Base-by-base conservation (phyloP, 1,140 invertebrate genomes). In the Drosophila tsacasi region DNA sequence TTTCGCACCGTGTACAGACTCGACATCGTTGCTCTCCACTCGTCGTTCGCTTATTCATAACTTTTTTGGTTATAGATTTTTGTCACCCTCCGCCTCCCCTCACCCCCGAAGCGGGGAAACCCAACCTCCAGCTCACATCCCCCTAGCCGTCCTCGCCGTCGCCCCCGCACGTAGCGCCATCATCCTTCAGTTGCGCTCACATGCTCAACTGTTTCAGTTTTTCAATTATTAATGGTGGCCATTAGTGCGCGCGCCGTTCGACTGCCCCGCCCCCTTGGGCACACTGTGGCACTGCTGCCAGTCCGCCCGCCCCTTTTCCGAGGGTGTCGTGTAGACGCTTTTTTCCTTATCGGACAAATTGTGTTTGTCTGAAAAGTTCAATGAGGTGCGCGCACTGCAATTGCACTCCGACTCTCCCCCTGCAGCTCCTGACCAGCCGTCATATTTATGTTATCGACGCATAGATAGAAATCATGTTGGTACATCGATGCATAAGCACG, bases 201-300 rank as follows among this genome's bases (percentile, higher is more conserved):
- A 87, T 87, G 85, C 84, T 87, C 81, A 84, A 90, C 81, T 85
- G 85, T 90, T 90, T 90, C 85, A 90, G 85, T 90, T 90, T 90
- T 90, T 90, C 85, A 91, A 90, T 90, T 91, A 90, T 90, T 90
- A 90, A 90, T 90, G 85, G 86, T 91, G 85, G 85, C 85, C 85
- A 90, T 90, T 90, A 90, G 85, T 90, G 85, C 68, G 81, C 84
- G 84, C 81, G 78, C 69, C 77, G 80, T 76, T 73, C 73, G 47
- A 54, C 50, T 60, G 30, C 52, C 69, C 49, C 73, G 25, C 46
- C 71, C 42, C 73, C 73, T 9, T 57, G 15, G 32, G 15, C 15
- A 39, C 19, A 39, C 35, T 57, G 32, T 57, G 52, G 52, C 52
- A 37, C 52, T 55, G 52, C 52, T 55, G 52, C 32, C 32, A 30